Evolutionary conservation across 1,140 invertebrate genomes (phyloP).

Genomic region (Xylocopa sonorina): DNA sequence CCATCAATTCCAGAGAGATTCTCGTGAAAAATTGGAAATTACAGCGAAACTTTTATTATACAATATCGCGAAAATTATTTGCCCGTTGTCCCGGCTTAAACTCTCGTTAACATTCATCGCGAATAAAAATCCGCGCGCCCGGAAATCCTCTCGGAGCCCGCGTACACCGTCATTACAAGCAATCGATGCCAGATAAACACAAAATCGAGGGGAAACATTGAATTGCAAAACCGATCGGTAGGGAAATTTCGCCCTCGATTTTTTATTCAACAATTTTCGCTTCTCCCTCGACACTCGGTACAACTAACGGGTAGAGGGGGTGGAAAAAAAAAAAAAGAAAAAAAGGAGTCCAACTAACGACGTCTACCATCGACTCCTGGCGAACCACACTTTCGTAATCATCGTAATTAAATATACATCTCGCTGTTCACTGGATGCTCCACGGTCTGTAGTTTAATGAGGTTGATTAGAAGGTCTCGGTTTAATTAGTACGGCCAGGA

Average conservation of each 20-base stretch:
- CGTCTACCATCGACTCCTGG: neutral
- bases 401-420: slow-evolving; percentile 3
- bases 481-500: slow-evolving; percentile 57
- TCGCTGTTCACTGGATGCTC: neutral
- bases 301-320: no score
- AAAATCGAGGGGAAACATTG: slow-evolving; percentile 16
- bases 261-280: slow-evolving; percentile 3
- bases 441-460: slow-evolving; percentile 57
- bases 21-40: no score
- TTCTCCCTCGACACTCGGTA: no score
- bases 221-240: slow-evolving; percentile 17
- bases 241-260: slow-evolving; percentile 14
- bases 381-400: slow-evolving; percentile 1
- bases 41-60: neutral
- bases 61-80: neutral
- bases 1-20: no score
- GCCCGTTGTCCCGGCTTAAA: neutral
- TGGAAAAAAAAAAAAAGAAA: neutral
- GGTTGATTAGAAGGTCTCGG: slow-evolving; percentile 41
- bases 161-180: neutral
- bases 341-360: neutral
- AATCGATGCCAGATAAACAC: slow-evolving; percentile 10
- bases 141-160: neutral
- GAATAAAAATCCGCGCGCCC: neutral
- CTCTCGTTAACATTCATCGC: slow-evolving; percentile 5